Evolutionary conservation across 2,797 vertebrate species (phyloP).

Genomic region (Galago senegalensis): DNA sequence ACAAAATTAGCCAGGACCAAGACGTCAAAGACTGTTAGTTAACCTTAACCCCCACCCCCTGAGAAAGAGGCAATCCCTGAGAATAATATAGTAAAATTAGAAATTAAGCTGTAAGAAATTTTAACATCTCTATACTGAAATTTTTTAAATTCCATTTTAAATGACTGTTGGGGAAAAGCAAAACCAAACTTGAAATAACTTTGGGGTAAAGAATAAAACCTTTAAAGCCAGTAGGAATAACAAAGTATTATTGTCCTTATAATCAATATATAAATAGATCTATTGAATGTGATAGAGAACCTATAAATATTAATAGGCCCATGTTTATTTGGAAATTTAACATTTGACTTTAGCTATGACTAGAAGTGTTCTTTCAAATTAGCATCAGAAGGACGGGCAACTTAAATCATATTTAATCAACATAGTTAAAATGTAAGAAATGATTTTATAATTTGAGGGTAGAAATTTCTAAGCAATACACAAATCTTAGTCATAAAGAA

Average conservation of each 20-base stretch:
- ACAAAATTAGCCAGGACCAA: neutral
- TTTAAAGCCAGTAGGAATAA: neutral
- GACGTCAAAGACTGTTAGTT: neutral
- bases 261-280: neutral
- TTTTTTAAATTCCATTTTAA: constrained; percentile 6
- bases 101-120: constrained; percentile 17
- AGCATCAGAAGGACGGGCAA: neutral
- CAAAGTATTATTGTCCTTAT: neutral
- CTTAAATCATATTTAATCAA: neutral
- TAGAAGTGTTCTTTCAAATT: neutral
- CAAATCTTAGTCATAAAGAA: neutral
- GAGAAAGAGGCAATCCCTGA: neutral
- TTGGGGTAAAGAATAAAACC: constrained; percentile 20
- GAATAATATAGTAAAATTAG: constrained; percentile 19
- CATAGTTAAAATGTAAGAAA: constrained; percentile 7
- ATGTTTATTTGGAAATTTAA: neutral
- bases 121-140: neutral
- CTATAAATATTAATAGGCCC: neutral
- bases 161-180: neutral
- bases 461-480: neutral
- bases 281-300: neutral
- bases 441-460: neutral
- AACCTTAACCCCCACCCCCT: neutral
- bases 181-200: constrained; percentile 32
- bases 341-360: neutral